A percentile compares a stretch with the other conserved stretches of the same genome.
phyloP scores from a whole-genome alignment of 2,113 vertebrate species.

The Salminus brasiliensis region DNA sequence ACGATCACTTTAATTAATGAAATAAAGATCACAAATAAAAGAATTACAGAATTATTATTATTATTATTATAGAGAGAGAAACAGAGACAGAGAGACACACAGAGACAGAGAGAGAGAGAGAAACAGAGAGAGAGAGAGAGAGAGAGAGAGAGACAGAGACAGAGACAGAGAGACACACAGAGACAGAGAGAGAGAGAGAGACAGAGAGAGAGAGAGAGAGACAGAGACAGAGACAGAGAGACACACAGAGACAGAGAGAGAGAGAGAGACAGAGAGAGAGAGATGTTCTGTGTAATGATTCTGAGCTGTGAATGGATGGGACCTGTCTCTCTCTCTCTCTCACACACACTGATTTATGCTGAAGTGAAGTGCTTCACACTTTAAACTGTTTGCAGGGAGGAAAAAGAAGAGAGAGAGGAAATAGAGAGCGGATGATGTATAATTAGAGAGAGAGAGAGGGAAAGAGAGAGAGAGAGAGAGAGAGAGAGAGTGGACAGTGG shows the following conservation, averaged over 20 bases:
- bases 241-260: too few species aligned
- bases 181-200: neutral
- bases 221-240: neutral
- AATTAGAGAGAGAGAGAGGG: neutral
- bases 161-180: neutral
- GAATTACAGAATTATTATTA: too few species aligned
- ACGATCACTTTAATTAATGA: too few species aligned
- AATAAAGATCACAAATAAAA: too few species aligned
- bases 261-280: too few species aligned
- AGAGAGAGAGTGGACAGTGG: neutral
- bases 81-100: neutral
- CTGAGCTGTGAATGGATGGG: too few species aligned
- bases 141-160: neutral
- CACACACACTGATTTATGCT: too few species aligned
- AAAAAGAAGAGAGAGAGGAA: neutral
- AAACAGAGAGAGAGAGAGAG: neutral
- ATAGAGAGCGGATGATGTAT: neutral
- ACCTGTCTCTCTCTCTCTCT: too few species aligned
- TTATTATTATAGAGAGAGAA: slow-evolving; percentile 12
- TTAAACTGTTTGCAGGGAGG: too few species aligned
- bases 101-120: too few species aligned
- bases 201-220: neutral
- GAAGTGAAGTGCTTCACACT: too few species aligned
- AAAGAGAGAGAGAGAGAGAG: neutral
- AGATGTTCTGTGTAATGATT: too few species aligned